Evolutionary conservation across 2,797 vertebrate species (phyloP).

Genomic region (Tragelaphus oryx): DNA sequence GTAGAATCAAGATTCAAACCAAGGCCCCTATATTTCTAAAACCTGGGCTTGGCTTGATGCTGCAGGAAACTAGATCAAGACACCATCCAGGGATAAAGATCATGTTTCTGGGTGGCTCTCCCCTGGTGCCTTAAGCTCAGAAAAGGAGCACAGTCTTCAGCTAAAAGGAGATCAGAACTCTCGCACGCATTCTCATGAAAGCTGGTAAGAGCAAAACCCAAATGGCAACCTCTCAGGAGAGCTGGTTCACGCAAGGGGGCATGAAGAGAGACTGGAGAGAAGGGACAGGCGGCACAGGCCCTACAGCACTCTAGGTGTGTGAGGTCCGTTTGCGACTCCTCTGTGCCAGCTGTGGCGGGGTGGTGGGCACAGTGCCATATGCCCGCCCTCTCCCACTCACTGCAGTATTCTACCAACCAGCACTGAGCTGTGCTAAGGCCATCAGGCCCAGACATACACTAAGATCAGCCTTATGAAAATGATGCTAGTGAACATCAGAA

Average conservation of each 20-base stretch:
- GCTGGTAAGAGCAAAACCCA: not conserved
- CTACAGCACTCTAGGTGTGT: not conserved
- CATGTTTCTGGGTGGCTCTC: not conserved
- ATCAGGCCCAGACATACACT: too few species aligned
- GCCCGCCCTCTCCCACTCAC: not conserved
- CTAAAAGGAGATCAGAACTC: not conserved
- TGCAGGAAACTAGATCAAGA: not conserved
- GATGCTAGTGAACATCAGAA: not conserved
- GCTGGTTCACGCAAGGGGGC: not conserved
- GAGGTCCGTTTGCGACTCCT: not conserved
- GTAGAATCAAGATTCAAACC: not conserved
- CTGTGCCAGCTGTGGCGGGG: not conserved
- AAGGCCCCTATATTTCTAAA: not conserved
- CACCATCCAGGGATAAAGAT: not conserved
- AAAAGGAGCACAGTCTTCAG: not conserved
- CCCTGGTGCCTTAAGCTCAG: not conserved
- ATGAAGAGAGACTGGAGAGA: not conserved
- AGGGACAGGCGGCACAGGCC: not conserved
- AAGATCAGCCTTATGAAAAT: not conserved
- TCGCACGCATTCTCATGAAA: not conserved
- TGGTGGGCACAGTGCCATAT: fast-evolving
- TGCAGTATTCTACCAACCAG: not conserved
- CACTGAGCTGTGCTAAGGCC: not conserved
- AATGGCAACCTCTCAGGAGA: not conserved
- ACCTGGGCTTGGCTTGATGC: not conserved